These are phyloP conservation scores for Labia minor DNA, from an alignment of 2,888 invertebrate species.

Conservation along the genomic window DNA sequence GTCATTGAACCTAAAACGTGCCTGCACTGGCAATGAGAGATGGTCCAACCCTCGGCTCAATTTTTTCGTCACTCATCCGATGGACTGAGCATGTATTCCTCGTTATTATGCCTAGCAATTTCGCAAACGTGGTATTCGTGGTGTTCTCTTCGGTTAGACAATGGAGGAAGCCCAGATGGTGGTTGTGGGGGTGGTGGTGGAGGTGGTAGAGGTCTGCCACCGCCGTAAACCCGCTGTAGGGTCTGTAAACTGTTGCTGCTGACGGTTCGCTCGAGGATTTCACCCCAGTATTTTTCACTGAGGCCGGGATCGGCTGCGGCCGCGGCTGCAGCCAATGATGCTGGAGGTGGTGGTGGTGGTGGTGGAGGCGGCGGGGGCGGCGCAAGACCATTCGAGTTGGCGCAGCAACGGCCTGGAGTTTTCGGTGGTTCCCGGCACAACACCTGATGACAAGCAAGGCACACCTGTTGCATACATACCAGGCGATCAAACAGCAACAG, in stretches of 20 bases:
- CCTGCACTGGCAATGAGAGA: too few species aligned
- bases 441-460: slow-evolving; percentile 25
- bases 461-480: not conserved
- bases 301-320: slow-evolving; percentile 42
- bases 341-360: slow-evolving; percentile 21
- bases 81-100: not conserved
- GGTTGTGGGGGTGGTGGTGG: slow-evolving; percentile 18
- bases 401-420: slow-evolving; percentile 20
- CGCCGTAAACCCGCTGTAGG: slow-evolving; percentile 38
- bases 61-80: not conserved
- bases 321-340: slow-evolving; percentile 23
- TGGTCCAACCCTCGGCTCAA: too few species aligned
- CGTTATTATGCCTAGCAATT: not conserved
- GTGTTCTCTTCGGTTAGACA: not conserved
- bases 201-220: slow-evolving; percentile 18
- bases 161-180: not conserved
- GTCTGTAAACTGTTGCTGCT: slow-evolving; percentile 65
- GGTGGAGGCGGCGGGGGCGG: slow-evolving; percentile 19
- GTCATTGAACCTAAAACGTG: too few species aligned
- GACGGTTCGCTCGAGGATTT: slow-evolving; percentile 65
- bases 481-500: slow-evolving; percentile 14
- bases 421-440: slow-evolving; percentile 26
- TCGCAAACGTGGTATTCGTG: not conserved
- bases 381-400: slow-evolving; percentile 22
- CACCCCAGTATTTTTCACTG: slow-evolving; percentile 63